Evolutionary conservation across 1,140 invertebrate genomes (phyloP), one percentile per base, ranked within the genome.

Genomic region (Oedothorax gibbosus): DNA sequence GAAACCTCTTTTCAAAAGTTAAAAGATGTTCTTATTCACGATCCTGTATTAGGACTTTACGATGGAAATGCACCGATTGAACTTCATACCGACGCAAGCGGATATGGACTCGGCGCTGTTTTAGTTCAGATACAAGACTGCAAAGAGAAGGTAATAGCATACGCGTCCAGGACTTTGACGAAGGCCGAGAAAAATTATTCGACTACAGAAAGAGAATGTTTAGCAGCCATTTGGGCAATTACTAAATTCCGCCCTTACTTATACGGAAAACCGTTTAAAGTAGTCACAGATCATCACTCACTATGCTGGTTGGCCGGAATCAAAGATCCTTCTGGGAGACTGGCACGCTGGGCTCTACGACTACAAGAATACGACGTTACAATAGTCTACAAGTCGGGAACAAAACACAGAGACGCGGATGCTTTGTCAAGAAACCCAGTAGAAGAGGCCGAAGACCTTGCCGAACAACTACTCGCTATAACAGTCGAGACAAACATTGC

Each of bases 41-140:
- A 71, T 0, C n/a, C 72, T 18, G n/a, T 72, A 2, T 21, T 75
- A 57, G 72, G 72, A 4, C 18, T 75, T 1, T 75, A 20, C 20
- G 72, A 75, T 11, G 20, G 54, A 57, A 57, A 75, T 5, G 72
- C 72, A 0, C 10, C 53, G 0, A 75, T n/a, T 0, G 53, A 75
- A 57, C 53, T 57, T 0, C 72, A 75, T 35, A 57, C 72, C 0
- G 72, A 75, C 6, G 72, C 72, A 0, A 75, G 72, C 18, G 72
- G 72, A 4, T 75, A 60, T 9, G 72, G 9, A 20, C 9, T 35
- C 5, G 51, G 72, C 0, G 51, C 53, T 11, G 18, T 75, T 3
- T 57, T 75, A 57, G 72, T 75, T 1, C 72, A 75, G 15, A 75
- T 75, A 0, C 72, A 75, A 57, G 15, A 75, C 1, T 7, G 20